A percentile compares a stretch with the other conserved stretches of the same genome.
phyloP scores from a whole-genome alignment of 1,140 invertebrate species.

The Ladona fulva region DNA sequence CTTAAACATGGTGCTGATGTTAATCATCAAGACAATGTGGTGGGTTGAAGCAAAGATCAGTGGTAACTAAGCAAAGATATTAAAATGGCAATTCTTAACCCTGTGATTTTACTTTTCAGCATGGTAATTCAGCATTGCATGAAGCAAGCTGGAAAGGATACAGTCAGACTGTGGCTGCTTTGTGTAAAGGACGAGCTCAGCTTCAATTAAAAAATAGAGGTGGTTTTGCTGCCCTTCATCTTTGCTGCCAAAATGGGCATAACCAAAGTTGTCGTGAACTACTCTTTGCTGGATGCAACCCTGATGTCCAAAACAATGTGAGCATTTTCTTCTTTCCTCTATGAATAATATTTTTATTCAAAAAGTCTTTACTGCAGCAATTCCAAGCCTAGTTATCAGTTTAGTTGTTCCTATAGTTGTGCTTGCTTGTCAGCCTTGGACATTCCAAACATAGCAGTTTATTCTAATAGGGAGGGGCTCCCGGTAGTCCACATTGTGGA shows the following conservation, averaged over 20 bases:
- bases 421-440: too few relatives aligned
- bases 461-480: too few relatives aligned
- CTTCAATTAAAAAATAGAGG: slow-evolving; percentile 71
- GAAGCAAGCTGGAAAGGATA: slow-evolving; percentile 92
- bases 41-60: slow-evolving; percentile 35
- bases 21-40: slow-evolving; percentile 63
- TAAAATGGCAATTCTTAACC: not conserved
- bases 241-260: slow-evolving; percentile 92
- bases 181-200: slow-evolving; percentile 53
- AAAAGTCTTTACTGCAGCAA: too few relatives aligned
- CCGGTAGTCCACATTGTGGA: too few relatives aligned
- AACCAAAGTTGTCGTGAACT: slow-evolving; percentile 89
- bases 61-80: not conserved
- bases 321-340: slow-evolving; percentile 36
- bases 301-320: slow-evolving; percentile 87
- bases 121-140: slow-evolving; percentile 88
- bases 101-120: slow-evolving; percentile 44
- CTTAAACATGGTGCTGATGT: slow-evolving; percentile 59
- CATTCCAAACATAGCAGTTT: too few relatives aligned
- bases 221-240: slow-evolving; percentile 86
- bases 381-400: too few relatives aligned
- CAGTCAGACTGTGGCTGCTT: slow-evolving; percentile 69
- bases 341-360: too few relatives aligned
- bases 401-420: too few relatives aligned
- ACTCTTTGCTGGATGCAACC: slow-evolving; percentile 73